Conservation (phyloP, 2,797 vertebrate species). For the Myotis myotis region DNA sequence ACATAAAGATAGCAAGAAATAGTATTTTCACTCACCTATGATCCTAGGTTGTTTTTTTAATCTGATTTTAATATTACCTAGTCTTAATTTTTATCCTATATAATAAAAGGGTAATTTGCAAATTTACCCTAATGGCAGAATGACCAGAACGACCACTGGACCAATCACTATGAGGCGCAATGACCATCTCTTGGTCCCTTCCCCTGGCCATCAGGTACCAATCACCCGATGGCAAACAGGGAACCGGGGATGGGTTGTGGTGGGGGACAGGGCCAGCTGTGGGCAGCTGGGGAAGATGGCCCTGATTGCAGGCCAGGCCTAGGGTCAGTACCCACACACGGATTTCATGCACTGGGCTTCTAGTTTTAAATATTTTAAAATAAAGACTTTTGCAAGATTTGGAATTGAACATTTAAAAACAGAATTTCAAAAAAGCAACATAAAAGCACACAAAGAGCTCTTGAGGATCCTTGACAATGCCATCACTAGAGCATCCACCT, state of each 20-base stretch:
- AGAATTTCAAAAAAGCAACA: background rate
- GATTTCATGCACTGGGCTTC: rapidly evolving
- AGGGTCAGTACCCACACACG: rapidly evolving
- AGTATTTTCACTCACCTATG: background rate
- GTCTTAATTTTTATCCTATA: background rate
- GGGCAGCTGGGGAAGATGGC: no score
- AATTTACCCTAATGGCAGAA: no score
- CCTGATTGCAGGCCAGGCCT: no score
- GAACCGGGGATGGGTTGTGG: no score
- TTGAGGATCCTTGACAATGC: background rate
- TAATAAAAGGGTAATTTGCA: no score
- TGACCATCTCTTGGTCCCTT: no score
- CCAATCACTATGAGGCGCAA: no score
- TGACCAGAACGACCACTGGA: no score
- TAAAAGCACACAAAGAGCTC: background rate
- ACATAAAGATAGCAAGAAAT: background rate
- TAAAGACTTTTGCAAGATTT: background rate
- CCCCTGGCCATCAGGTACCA: no score
- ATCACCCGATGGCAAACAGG: no score
- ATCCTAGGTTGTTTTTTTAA: background rate
- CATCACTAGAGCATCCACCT: background rate
- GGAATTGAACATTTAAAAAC: background rate
- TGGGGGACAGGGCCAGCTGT: no score
- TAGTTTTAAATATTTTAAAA: background rate
- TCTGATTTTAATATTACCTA: background rate